Conservation (phyloP, 2,888 invertebrate species). For the Polydrusus tereticollis region DNA sequence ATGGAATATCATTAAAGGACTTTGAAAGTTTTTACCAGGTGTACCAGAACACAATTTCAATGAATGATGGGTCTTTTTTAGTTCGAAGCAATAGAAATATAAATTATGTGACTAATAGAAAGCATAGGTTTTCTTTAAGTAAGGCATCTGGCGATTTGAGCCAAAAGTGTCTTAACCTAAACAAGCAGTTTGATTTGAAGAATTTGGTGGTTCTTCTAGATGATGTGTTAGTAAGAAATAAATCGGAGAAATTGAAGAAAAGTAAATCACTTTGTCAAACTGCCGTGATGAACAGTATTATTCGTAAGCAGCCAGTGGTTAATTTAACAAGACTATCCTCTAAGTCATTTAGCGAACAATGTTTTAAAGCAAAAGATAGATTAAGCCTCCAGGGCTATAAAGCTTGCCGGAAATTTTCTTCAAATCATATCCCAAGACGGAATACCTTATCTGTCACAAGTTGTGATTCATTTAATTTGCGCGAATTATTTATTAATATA, state of each 20-base stretch:
- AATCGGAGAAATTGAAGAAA: background rate
- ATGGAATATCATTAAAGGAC: conserved; percentile 15
- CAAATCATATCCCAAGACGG: background rate
- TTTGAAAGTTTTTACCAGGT: conserved; percentile 24
- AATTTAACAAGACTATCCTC: conserved; percentile 16
- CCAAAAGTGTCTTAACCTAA: background rate
- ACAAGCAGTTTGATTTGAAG: conserved; percentile 27
- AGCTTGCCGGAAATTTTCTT: conserved; percentile 23
- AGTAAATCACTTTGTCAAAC: background rate
- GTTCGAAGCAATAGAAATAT: background rate
- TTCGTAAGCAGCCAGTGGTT: background rate
- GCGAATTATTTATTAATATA: conserved; percentile 1
- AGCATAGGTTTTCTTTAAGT: conserved; percentile 1
- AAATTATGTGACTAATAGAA: conserved; percentile 29
- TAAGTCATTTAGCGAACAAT: background rate
- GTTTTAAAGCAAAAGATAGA: conserved; percentile 11
- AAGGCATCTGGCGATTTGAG: background rate
- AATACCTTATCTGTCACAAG: background rate
- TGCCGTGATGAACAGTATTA: conserved; percentile 15
- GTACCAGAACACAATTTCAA: conserved; percentile 2
- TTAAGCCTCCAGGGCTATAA: background rate
- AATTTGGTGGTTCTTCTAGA: conserved; percentile 20
- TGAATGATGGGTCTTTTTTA: conserved; percentile 14
- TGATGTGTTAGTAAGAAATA: conserved; percentile 7
- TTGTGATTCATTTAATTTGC: background rate